phyloP scores from a whole-genome alignment of 1,140 invertebrate species.

The Ephestia elutella region DNA sequence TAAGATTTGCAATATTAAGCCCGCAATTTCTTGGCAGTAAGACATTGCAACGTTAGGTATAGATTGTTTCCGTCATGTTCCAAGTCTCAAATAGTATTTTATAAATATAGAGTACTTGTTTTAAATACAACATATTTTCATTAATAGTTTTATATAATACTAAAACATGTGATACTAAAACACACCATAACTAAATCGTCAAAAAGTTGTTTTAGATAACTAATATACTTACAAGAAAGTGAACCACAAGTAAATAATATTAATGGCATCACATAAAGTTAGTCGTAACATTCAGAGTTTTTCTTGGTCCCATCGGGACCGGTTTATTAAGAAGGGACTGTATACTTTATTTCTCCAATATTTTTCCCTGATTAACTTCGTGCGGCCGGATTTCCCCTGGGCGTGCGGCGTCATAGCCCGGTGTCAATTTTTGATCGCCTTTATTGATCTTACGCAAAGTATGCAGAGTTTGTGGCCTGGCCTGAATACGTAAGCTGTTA shows the following conservation, averaged over 20 bases:
- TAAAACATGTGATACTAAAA: no score
- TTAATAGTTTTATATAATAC: no score
- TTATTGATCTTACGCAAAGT: conserved; percentile 21
- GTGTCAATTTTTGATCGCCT: conserved; percentile 31
- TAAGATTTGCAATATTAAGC: no score
- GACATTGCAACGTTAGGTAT: no score
- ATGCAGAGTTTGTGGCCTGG: neutral
- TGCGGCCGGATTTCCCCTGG: conserved; percentile 31
- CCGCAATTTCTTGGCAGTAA: neutral
- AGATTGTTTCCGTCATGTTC: no score
- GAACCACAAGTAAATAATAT: neutral
- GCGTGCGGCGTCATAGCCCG: conserved; percentile 22
- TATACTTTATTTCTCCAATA: conserved; percentile 21
- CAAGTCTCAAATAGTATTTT: no score
- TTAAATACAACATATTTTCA: no score
- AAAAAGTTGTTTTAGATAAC: no score
- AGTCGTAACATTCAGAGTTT: neutral
- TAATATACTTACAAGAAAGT: no score
- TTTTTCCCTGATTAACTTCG: conserved; percentile 35
- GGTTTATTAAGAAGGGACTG: conserved; percentile 24
- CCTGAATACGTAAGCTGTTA: neutral
- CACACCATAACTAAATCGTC: no score
- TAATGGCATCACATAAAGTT: neutral
- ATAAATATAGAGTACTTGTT: no score
- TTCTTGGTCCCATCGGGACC: conserved; percentile 6